A percentile compares a stretch with the other conserved stretches of the same genome.
Conservation (phyloP, 2,888 invertebrate genomes). For the Zele albiditarsus region DNA sequence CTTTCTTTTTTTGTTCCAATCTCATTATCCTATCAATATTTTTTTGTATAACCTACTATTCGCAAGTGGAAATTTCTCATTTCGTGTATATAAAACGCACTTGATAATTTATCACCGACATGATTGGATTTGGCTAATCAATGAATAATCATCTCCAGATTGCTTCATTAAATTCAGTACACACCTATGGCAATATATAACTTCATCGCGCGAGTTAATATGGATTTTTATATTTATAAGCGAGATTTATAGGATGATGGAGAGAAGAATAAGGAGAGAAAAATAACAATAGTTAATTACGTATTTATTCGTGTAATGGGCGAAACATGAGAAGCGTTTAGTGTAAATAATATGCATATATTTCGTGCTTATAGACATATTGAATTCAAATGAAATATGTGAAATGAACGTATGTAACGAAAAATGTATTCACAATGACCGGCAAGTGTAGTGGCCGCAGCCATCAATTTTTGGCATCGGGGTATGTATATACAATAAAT, state of each 20-base stretch:
- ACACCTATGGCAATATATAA: background rate
- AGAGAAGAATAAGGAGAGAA: slow-evolving; percentile 20
- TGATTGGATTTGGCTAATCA: slow-evolving; percentile 37
- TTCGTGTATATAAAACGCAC: slow-evolving; percentile 1
- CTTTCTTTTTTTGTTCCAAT: background rate
- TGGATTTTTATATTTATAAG: slow-evolving; percentile 30
- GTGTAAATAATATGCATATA: too few species aligned
- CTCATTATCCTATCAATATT: background rate
- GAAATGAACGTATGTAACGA: background rate
- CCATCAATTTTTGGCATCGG: background rate
- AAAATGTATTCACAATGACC: background rate
- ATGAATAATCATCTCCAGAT: slow-evolving; percentile 38
- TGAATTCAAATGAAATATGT: background rate
- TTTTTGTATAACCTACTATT: background rate
- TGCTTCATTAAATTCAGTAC: slow-evolving; percentile 32
- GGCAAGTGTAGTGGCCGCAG: background rate
- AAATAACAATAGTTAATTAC: background rate
- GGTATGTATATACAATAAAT: too few species aligned
- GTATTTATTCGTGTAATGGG: background rate
- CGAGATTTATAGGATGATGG: slow-evolving; percentile 34
- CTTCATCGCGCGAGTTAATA: background rate
- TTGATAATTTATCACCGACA: slow-evolving; percentile 31
- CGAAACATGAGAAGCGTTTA: too few species aligned
- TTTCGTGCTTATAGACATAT: too few species aligned
- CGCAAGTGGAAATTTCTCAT: slow-evolving; percentile 1